phyloP scores from a whole-genome alignment of 1,140 invertebrate species.

The Agrypnia vestita region DNA sequence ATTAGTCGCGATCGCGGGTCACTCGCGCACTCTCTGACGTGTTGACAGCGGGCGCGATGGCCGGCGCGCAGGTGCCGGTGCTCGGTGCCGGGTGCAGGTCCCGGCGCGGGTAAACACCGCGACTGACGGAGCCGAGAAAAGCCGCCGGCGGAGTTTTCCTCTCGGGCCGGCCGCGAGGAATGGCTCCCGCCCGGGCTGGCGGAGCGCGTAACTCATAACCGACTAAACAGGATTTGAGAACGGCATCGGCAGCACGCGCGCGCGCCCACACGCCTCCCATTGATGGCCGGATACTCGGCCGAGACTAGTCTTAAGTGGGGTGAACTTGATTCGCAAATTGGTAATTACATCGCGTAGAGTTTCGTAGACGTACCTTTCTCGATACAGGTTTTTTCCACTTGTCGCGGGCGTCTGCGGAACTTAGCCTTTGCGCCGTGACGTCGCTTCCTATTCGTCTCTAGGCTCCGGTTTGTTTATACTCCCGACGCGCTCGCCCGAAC shows the following conservation, averaged over 20 bases:
- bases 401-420: constrained; percentile 37
- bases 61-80: neutral
- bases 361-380: constrained; percentile 46
- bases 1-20: too few species aligned
- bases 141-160: constrained; percentile 7
- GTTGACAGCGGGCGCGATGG: neutral
- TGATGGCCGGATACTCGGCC: constrained; percentile 8
- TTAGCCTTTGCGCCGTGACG: constrained; percentile 37
- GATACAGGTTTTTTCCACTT: constrained; percentile 51
- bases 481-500: neutral
- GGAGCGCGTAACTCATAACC: constrained; percentile 52
- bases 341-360: constrained; percentile 50
- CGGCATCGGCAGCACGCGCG: constrained; percentile 37
- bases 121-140: constrained; percentile 1
- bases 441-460: constrained; percentile 15
- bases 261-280: constrained; percentile 23
- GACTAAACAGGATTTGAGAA: constrained; percentile 54
- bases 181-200: constrained; percentile 26
- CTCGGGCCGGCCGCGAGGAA: constrained; percentile 20
- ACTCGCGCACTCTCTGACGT: neutral
- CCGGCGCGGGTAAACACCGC: neutral
- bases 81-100: neutral
- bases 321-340: constrained; percentile 52
- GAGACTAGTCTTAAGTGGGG: constrained; percentile 43
- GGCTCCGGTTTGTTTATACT: constrained; percentile 30